These are phyloP conservation scores for Phaethornis superciliosus DNA, from an alignment of 2,113 vertebrate genomes.

Conservation along the genomic window DNA sequence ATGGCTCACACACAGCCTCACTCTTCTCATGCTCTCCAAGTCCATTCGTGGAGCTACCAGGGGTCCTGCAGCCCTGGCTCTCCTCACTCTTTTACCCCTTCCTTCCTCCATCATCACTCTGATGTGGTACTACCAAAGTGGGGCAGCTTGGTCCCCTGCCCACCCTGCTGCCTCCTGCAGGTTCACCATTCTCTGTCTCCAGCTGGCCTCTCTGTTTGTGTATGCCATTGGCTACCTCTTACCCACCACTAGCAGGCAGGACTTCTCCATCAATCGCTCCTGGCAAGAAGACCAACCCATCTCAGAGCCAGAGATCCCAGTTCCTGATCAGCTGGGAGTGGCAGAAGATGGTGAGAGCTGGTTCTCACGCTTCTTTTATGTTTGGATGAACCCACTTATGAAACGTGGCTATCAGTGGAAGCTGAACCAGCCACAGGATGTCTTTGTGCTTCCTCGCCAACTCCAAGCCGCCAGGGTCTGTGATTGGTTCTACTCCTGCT, in stretches of 20 bases:
- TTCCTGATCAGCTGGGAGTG: constrained; percentile 73
- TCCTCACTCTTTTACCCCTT: constrained; percentile 77
- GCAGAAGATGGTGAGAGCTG: constrained; percentile 91
- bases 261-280: constrained; percentile 67
- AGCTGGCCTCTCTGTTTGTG: constrained; percentile 75
- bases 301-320: constrained; percentile 13
- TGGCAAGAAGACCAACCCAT: constrained; percentile 74
- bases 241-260: constrained; percentile 66
- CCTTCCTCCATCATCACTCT: constrained; percentile 84
- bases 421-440: constrained; percentile 79
- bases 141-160: constrained; percentile 60
- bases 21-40: constrained; percentile 75
- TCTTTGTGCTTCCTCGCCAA: constrained; percentile 81
- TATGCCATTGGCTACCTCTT: constrained; percentile 80
- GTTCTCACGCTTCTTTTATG: constrained; percentile 88
- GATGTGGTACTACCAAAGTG: constrained; percentile 72
- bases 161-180: constrained; percentile 75
- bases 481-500: constrained; percentile 80
- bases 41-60: constrained; percentile 70
- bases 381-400: constrained; percentile 90
- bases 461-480: constrained; percentile 79
- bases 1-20: constrained; percentile 85
- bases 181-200: constrained; percentile 78
- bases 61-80: constrained; percentile 79
- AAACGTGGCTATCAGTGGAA: constrained; percentile 79